Evolutionary conservation across 2,888 invertebrate species (phyloP).

Genomic region (Polydrusus cervinus): DNA sequence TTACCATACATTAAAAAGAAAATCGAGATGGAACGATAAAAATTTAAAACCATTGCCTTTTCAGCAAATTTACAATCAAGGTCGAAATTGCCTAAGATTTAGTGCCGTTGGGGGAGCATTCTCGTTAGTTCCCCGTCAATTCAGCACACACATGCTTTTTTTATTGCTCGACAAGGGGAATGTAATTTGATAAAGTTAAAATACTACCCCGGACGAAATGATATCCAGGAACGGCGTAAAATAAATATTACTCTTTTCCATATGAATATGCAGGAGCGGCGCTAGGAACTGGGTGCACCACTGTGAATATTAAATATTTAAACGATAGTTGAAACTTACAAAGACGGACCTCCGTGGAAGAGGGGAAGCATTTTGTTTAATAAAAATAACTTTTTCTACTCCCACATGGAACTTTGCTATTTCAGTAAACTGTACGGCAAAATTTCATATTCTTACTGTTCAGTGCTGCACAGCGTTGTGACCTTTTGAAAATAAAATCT

Average conservation of each 20-base stretch:
- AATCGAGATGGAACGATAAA: conserved; percentile 26
- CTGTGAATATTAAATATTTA: no score
- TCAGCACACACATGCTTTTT: conserved; percentile 37
- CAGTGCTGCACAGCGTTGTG: no score
- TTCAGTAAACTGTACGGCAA: no score
- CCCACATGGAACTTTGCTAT: no score
- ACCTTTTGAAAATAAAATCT: no score
- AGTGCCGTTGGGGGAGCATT: conserved; percentile 23
- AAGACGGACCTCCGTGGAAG: no score
- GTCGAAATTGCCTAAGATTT: conserved; percentile 37
- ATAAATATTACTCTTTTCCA: not conserved
- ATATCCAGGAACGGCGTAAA: not conserved
- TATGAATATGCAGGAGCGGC: no score
- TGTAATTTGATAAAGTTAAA: conserved; percentile 44
- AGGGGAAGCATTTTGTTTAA: no score
- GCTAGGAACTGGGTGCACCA: no score
- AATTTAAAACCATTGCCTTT: conserved; percentile 32
- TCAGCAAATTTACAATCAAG: conserved; percentile 34
- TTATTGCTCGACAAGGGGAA: conserved; percentile 36
- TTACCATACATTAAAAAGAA: conserved; percentile 4
- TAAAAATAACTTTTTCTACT: no score
- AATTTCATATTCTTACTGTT: no score
- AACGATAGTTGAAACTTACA: no score
- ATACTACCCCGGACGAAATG: conserved; percentile 17
- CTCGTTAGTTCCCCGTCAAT: conserved; percentile 28